Percentiles rank a stretch among this genome's conserved stretches.
These are phyloP conservation scores for Phoeniculus purpureus DNA, from an alignment of 2,797 vertebrate genomes.

Conservation along the genomic window DNA sequence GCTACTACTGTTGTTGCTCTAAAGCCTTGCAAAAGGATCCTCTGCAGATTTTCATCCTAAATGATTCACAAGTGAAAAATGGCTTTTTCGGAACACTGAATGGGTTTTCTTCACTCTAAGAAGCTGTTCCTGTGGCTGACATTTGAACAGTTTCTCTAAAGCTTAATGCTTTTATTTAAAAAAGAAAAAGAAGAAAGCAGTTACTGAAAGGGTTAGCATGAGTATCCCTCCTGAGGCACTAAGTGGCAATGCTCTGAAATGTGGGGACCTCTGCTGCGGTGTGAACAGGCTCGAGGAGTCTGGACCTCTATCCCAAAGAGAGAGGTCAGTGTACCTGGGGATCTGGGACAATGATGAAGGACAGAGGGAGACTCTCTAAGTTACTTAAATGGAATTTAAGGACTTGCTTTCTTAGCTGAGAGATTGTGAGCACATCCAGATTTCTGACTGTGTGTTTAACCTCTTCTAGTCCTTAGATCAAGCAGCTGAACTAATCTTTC, in stretches of 20 bases:
- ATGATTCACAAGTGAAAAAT: background rate
- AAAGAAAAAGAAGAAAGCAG: background rate
- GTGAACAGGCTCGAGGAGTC: background rate
- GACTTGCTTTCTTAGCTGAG: background rate
- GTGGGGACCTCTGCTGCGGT: background rate
- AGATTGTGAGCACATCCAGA: background rate
- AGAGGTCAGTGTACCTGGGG: background rate
- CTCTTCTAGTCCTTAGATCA: background rate
- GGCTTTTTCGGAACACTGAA: background rate
- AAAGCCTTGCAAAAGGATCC: background rate
- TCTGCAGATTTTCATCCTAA: background rate
- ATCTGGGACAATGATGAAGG: background rate
- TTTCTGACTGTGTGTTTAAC: background rate
- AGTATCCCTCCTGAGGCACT: background rate
- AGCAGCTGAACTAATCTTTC: background rate
- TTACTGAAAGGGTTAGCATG: background rate
- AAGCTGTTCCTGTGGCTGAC: background rate
- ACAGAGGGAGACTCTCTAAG: background rate
- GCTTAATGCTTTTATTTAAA: background rate
- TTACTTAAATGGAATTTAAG: background rate
- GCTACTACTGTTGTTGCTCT: background rate
- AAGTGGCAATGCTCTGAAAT: background rate
- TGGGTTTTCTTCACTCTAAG: background rate
- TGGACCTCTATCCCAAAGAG: background rate
- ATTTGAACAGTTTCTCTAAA: background rate